phyloP scores from a whole-genome alignment of 2,113 vertebrate genomes.

The Cynopterus brachyotis region DNA sequence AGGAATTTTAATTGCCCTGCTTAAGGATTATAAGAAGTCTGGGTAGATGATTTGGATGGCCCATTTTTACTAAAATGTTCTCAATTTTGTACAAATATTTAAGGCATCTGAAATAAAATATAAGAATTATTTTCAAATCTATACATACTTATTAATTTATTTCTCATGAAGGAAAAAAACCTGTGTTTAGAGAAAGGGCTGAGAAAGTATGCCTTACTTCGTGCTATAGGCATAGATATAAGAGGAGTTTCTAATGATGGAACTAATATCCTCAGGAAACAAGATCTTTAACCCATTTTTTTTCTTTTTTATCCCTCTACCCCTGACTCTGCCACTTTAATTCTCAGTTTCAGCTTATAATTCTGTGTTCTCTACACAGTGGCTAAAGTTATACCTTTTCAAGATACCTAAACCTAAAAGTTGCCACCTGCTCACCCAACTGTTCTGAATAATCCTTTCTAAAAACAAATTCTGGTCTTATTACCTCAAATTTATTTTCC shows the following conservation, averaged over 20 bases:
- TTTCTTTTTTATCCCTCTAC: not conserved
- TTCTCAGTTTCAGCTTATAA: not conserved
- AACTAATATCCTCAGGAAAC: not conserved
- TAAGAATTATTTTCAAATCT: conserved; percentile 14
- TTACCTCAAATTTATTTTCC: not conserved
- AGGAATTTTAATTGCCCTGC: not conserved
- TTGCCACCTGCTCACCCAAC: not conserved
- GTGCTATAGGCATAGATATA: not conserved
- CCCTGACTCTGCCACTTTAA: not conserved
- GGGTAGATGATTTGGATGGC: not conserved
- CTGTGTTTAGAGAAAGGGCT: not conserved
- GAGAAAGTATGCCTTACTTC: not conserved
- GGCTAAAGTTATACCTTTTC: not conserved
- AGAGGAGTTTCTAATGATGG: not conserved
- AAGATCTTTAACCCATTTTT: not conserved
- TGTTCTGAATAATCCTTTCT: not conserved
- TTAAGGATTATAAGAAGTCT: not conserved
- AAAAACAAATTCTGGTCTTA: not conserved
- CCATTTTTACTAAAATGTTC: not conserved
- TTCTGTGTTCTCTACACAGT: not conserved
- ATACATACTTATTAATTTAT: not conserved
- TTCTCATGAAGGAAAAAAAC: not conserved
- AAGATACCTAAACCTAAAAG: not conserved
- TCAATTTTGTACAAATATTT: not conserved
- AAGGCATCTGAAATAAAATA: not conserved